phyloP scores from a whole-genome alignment of 2,113 vertebrate genomes.

The Accipiter cooperii region DNA sequence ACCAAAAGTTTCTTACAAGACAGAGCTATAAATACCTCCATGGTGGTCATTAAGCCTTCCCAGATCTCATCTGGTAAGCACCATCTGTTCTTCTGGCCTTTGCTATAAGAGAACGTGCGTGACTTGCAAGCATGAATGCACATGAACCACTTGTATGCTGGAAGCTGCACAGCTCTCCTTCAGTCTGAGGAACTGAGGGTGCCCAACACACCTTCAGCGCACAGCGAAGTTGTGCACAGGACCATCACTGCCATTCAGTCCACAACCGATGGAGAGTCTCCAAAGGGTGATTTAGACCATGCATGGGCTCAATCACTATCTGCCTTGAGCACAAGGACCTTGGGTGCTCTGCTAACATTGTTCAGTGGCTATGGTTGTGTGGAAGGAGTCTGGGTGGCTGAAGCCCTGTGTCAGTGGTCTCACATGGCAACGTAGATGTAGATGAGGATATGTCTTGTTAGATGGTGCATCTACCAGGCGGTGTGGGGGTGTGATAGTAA shows the following conservation, averaged over 20 bases:
- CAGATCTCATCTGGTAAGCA: not conserved
- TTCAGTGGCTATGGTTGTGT: not conserved
- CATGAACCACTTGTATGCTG: not conserved
- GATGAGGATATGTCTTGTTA: not conserved
- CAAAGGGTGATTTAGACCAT: not conserved
- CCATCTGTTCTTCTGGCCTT: not conserved
- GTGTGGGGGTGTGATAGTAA: rapidly evolving
- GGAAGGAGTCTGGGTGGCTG: not conserved
- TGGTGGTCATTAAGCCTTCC: not conserved
- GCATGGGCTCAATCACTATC: not conserved
- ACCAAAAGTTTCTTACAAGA: not conserved
- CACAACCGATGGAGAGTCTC: not conserved
- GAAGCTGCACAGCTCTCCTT: not conserved
- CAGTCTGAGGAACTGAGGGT: not conserved
- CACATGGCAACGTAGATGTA: rapidly evolving
- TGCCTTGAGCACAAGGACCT: too few species aligned
- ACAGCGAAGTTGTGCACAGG: not conserved
- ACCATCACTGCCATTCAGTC: not conserved
- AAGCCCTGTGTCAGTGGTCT: not conserved
- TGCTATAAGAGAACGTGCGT: not conserved
- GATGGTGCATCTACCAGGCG: not conserved
- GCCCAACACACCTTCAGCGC: not conserved
- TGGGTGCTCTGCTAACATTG: rapidly evolving
- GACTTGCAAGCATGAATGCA: not conserved
- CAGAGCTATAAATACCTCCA: not conserved